These are phyloP conservation scores for Vireo griseus DNA, from an alignment of 2,797 vertebrate genomes.

Conservation along the genomic window DNA sequence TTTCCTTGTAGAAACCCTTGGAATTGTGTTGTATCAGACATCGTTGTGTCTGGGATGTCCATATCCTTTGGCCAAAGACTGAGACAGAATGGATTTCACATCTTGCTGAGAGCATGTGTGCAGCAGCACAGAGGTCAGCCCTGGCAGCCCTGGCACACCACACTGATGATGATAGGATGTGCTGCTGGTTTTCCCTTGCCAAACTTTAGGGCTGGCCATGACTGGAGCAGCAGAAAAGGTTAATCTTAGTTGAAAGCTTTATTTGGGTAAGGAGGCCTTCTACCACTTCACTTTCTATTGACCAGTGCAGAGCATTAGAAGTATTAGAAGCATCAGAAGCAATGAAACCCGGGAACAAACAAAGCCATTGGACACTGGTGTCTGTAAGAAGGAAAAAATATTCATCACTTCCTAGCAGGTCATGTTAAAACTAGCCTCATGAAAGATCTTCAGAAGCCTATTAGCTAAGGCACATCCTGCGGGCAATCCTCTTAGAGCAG, in stretches of 20 bases:
- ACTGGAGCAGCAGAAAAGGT: neutral
- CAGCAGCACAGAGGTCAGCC: neutral
- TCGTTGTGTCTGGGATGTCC: neutral
- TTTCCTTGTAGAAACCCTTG: neutral
- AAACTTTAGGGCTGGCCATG: neutral
- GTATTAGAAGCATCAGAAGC: neutral
- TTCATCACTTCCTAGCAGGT: neutral
- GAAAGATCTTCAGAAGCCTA: neutral
- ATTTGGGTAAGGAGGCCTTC: neutral
- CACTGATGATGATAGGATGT: neutral
- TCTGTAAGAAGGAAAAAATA: neutral
- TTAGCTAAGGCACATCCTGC: conserved; percentile 38
- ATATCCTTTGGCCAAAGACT: neutral
- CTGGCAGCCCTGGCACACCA: neutral
- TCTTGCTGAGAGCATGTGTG: neutral
- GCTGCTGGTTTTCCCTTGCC: neutral
- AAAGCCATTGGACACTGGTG: neutral
- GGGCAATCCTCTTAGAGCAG: conserved; percentile 40
- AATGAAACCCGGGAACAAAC: neutral
- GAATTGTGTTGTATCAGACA: neutral
- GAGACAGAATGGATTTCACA: neutral
- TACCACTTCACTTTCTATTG: neutral
- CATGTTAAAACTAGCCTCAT: neutral
- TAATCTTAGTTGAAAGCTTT: neutral
- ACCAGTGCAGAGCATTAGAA: neutral